A percentile compares a stretch with the other conserved stretches of the same genome.
phyloP scores from a whole-genome alignment of 2,888 invertebrate species.

The Drosophila fulvimacula region DNA sequence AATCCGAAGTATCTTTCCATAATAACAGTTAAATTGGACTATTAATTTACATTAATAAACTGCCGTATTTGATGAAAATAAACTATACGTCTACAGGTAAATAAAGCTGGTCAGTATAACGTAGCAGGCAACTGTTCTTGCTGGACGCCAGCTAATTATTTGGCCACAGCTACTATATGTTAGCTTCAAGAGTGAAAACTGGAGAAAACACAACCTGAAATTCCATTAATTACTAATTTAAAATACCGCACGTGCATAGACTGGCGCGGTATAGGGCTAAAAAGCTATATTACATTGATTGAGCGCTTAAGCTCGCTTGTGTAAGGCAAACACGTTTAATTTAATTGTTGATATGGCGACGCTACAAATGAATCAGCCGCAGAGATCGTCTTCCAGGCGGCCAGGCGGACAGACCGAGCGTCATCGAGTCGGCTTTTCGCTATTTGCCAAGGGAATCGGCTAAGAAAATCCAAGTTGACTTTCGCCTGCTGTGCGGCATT shows the following conservation, averaged over 20 bases:
- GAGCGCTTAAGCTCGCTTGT: slow-evolving; percentile 69
- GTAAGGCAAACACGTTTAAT: slow-evolving; percentile 77
- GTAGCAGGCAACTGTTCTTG: not conserved
- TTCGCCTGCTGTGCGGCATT: slow-evolving; percentile 69
- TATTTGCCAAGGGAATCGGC: slow-evolving; percentile 60
- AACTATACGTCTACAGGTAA: not conserved
- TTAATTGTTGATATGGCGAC: slow-evolving; percentile 78
- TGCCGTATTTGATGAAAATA: not conserved
- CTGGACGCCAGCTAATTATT: slow-evolving; percentile 45
- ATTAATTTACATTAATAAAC: slow-evolving; percentile 5
- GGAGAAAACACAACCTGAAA: slow-evolving; percentile 47
- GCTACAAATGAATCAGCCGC: slow-evolving; percentile 67
- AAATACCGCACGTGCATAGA: slow-evolving; percentile 71
- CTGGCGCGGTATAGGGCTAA: slow-evolving; percentile 35
- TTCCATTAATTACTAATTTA: slow-evolving; percentile 76
- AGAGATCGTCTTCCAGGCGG: slow-evolving; percentile 13
- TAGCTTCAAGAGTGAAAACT: slow-evolving; percentile 7
- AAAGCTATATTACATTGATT: slow-evolving; percentile 65
- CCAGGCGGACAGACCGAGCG: slow-evolving; percentile 6
- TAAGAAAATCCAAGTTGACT: slow-evolving; percentile 75
- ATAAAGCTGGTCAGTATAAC: no score
- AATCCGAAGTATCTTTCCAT: not conserved
- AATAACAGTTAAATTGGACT: not conserved
- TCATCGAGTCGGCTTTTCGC: slow-evolving; percentile 22
- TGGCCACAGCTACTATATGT: slow-evolving; percentile 19